Evolutionary conservation across 2,797 vertebrate genomes (phyloP).

Genomic region (Phalloptychus januarius): DNA sequence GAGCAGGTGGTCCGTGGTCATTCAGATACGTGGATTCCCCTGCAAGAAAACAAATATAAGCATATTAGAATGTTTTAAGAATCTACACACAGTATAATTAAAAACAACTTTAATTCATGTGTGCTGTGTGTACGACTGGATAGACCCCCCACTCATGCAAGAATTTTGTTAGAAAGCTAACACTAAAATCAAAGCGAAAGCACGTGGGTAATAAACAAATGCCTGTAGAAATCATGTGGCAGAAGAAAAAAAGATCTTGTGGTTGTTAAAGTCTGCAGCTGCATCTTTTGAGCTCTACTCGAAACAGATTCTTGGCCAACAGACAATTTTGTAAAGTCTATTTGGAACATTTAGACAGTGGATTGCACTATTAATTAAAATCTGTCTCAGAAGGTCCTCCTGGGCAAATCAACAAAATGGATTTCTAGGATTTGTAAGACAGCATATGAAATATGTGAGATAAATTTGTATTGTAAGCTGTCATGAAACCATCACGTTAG

Average conservation of each 20-base stretch:
- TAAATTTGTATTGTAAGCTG: neutral
- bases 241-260: neutral
- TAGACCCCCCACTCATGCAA: neutral
- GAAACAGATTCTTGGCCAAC: neutral
- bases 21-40: constrained; percentile 94
- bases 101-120: neutral
- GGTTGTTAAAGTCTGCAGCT: neutral
- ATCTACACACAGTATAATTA: neutral
- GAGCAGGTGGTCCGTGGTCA: constrained; percentile 87
- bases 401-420: neutral
- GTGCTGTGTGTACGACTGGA: neutral
- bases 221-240: neutral
- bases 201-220: neutral
- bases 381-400: neutral
- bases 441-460: neutral
- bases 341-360: neutral
- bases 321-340: neutral
- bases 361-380: neutral
- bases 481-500: neutral
- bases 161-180: neutral
- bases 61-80: constrained; percentile 19
- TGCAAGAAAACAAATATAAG: constrained; percentile 68
- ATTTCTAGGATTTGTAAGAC: neutral
- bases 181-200: neutral
- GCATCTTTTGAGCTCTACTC: neutral